Conservation (phyloP, 2,797 vertebrate species). For the Gallinago solitaria region DNA sequence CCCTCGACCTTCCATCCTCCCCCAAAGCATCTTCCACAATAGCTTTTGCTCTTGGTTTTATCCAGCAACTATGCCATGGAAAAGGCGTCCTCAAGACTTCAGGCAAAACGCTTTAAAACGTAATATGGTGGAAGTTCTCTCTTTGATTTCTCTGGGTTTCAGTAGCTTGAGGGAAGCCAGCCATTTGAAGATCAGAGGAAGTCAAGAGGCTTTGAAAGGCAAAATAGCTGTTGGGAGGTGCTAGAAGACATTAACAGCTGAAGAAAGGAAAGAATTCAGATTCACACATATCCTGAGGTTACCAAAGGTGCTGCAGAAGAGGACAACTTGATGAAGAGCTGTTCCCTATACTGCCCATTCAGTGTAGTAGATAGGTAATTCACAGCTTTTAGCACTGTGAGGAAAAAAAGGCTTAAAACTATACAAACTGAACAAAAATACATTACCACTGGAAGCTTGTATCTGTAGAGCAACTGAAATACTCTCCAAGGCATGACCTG, state of each 20-base stretch:
- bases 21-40: background rate
- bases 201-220: conserved; percentile 16
- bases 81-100: conserved; percentile 8
- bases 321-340: background rate
- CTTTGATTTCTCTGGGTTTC: conserved; percentile 38
- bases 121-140: background rate
- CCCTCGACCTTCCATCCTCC: background rate
- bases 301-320: background rate
- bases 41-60: background rate
- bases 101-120: background rate
- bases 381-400: background rate
- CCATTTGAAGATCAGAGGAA: background rate
- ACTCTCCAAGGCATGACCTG: background rate
- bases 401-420: background rate
- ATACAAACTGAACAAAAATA: background rate
- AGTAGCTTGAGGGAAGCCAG: background rate
- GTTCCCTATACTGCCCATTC: background rate
- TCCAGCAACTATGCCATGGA: background rate
- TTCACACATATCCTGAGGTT: background rate
- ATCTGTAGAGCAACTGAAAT: background rate
- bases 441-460: background rate
- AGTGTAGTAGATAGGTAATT: background rate
- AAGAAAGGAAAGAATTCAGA: conserved; percentile 23
- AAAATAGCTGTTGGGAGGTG: conserved; percentile 10
- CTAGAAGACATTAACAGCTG: background rate